phyloP scores from a whole-genome alignment of 1,140 invertebrate species.

The Panonychus citri region DNA sequence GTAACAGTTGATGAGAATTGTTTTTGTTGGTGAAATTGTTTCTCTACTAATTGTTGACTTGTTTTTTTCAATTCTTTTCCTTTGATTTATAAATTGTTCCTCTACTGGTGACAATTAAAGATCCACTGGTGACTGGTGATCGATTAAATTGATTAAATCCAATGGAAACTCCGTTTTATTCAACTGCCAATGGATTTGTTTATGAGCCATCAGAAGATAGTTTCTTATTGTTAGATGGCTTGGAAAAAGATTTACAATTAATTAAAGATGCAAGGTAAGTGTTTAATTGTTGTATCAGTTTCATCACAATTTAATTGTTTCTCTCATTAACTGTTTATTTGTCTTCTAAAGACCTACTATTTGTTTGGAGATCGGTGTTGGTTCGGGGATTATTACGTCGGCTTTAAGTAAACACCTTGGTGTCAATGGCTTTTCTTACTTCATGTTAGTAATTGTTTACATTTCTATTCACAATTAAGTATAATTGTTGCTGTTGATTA shows the following conservation, averaged over 20 bases:
- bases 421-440: not conserved
- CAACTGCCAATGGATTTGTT: constrained; percentile 25
- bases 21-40: too few species aligned
- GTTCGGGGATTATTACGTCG: constrained; percentile 72
- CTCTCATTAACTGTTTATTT: too few species aligned
- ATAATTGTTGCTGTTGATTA: not conserved
- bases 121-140: constrained; percentile 10
- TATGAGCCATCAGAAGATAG: constrained; percentile 93
- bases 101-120: too few species aligned
- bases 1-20: too few species aligned
- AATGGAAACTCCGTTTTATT: not conserved
- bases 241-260: constrained; percentile 49
- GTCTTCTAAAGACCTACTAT: constrained; percentile 24
- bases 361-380: constrained; percentile 72
- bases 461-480: not conserved
- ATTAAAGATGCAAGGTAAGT: constrained; percentile 16
- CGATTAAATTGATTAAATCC: not conserved
- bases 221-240: constrained; percentile 74
- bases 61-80: too few species aligned
- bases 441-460: not conserved
- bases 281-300: not conserved
- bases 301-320: not conserved
- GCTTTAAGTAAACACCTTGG: constrained; percentile 40
- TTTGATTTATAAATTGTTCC: too few species aligned
- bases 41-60: too few species aligned